Base-by-base conservation (phyloP, 2,113 vertebrate species). In the Ptilorrhoa leucosticta region DNA sequence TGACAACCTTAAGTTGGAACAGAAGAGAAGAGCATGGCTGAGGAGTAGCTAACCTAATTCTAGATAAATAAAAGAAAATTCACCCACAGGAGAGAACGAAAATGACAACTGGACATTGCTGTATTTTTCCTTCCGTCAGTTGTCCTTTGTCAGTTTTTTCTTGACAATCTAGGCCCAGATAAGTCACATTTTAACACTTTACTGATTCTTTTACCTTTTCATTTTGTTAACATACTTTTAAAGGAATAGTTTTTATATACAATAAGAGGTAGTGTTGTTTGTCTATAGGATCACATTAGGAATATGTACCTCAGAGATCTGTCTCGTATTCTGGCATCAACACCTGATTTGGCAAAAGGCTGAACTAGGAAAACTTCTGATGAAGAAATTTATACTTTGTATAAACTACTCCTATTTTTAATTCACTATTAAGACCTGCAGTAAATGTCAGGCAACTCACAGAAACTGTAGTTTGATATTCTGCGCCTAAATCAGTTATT, bases 1-100 rank as follows among this genome's bases (percentile, higher is more conserved):
- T 82, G 95, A 95, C 94, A 98, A 79, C 50, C 56, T 89, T 64
- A 58, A 88, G 64, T 97, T 94, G 96, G 70, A 94, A 89, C 58
- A 81, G 72, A 92, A 95, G 81, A 96, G 76, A 98, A 92, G 44
- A 68, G 19, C 13, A 27, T 35, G 51, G 39, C 71, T 83, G 37
- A 91, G 72, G 85, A 89, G 82, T 77, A 90, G 78, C 60, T 96
- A 96, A 95, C 83, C 71, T 97, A 97, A 96, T 78, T 97, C 96
- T 92, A 93, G 94, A 95, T 68, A 98, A 97, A 97, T 96, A 90
- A 97, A 97, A 97, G 94, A 97, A 95, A 94, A 96, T 93, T 96
- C 90, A 92, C 83, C 56, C 94, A 87, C 73, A 77, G 26, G 35
- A 96, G 70, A 73, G 57, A 97, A 96, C 92, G 82, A 95, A 97